Conservation (phyloP, 2,797 vertebrate species). For the Eremophila alpestris region DNA sequence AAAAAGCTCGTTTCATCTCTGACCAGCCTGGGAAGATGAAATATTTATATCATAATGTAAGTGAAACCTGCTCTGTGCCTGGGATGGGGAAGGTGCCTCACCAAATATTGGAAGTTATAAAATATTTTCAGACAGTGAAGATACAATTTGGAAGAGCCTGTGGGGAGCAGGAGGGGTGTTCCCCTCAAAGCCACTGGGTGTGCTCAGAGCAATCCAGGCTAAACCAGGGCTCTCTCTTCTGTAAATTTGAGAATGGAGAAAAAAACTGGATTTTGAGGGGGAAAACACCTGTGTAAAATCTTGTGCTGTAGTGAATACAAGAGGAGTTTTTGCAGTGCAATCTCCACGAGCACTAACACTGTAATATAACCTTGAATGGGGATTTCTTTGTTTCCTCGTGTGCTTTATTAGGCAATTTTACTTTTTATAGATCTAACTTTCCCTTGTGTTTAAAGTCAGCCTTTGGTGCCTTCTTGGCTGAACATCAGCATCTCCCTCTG, state of each 20-base stretch:
- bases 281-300: accelerated
- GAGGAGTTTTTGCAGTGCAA: background rate
- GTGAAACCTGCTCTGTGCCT: background rate
- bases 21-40: background rate
- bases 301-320: background rate
- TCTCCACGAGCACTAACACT: background rate
- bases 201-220: background rate
- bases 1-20: background rate
- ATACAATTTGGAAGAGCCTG: background rate
- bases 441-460: background rate
- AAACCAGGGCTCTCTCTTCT: background rate
- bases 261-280: background rate
- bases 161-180: background rate
- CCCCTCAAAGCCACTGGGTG: background rate
- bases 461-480: background rate
- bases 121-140: background rate
- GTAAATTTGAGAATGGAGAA: background rate
- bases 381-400: background rate
- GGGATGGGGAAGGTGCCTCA: background rate
- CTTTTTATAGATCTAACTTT: background rate
- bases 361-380: background rate
- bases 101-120: accelerated
- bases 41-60: background rate
- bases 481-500: background rate
- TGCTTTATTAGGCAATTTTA: background rate